A percentile compares a stretch with the other conserved stretches of the same genome.
Conservation (phyloP, 2,113 vertebrate species). For the Pelusios castaneus region DNA sequence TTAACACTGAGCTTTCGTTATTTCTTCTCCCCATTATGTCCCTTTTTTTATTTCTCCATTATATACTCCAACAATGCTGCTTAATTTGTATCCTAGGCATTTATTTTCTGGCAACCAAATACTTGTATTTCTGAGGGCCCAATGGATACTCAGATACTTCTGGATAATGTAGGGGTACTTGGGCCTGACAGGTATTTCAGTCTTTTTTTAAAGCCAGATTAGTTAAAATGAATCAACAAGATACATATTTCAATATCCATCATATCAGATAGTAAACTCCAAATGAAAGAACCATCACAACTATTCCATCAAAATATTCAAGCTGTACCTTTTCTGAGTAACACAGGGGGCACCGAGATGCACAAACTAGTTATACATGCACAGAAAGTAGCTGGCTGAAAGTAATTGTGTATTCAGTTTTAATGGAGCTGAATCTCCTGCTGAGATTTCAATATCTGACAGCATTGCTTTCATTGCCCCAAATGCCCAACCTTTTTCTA, state of each 20-base stretch:
- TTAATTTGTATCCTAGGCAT: rapidly evolving
- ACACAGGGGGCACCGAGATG: conserved; percentile 68
- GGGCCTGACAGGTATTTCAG: background rate
- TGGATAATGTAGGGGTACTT: background rate
- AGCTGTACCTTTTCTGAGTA: conserved; percentile 58
- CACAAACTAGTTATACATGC: conserved; percentile 77
- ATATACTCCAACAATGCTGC: rapidly evolving
- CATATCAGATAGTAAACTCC: background rate
- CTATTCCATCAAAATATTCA: conserved; percentile 49
- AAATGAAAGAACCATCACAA: background rate
- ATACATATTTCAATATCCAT: background rate
- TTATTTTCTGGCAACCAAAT: background rate
- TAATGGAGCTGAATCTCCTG: conserved; percentile 79
- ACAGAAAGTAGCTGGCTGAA: conserved; percentile 68
- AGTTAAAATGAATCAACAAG: background rate
- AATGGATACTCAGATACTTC: background rate
- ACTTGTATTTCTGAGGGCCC: background rate
- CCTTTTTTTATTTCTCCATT: background rate
- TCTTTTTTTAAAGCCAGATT: background rate
- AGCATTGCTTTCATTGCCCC: conserved; percentile 76
- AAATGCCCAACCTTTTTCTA: conserved; percentile 75
- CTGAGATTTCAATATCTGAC: conserved; percentile 83
- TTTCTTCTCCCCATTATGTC: rapidly evolving
- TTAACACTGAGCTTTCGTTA: background rate
- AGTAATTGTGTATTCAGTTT: conserved; percentile 79